Conservation (phyloP, 2,113 vertebrate species). For the Lutjanus erythropterus region DNA sequence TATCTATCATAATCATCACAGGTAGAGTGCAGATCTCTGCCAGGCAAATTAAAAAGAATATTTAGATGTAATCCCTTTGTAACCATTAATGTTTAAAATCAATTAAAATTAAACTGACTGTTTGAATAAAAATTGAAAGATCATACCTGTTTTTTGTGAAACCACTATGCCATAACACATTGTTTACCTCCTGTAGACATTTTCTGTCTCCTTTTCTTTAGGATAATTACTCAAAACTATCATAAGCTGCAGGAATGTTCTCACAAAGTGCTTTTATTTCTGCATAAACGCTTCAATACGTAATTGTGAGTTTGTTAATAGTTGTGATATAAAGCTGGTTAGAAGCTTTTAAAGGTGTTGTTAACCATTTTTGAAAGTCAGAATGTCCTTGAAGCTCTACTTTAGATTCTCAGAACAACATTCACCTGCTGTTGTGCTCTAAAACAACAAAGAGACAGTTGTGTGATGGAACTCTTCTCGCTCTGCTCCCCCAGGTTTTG, state of each 20-base stretch:
- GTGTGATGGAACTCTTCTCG: constrained; percentile 61
- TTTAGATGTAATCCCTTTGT: too few species aligned
- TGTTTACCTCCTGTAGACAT: constrained; percentile 23
- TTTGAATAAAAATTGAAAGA: not conserved
- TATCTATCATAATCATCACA: too few species aligned
- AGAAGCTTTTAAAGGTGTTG: constrained; percentile 12
- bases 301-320: constrained; percentile 11
- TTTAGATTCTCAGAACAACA: constrained; percentile 13
- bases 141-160: constrained; percentile 11
- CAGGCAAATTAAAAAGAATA: too few species aligned
- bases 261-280: constrained; percentile 2
- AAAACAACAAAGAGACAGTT: constrained; percentile 18
- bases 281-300: constrained; percentile 1
- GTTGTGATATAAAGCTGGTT: not conserved
- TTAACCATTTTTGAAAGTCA: not conserved
- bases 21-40: too few species aligned
- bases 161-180: not conserved
- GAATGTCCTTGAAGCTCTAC: not conserved
- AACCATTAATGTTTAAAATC: too few species aligned
- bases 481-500: constrained; percentile 88
- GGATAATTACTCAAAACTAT: not conserved
- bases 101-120: too few species aligned
- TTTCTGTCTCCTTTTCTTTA: constrained; percentile 34
- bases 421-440: constrained; percentile 22
- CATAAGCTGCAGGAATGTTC: not conserved